These are phyloP conservation scores for Hirudinaria manillensis DNA, from an alignment of 2,888 invertebrate genomes.

Conservation along the genomic window DNA sequence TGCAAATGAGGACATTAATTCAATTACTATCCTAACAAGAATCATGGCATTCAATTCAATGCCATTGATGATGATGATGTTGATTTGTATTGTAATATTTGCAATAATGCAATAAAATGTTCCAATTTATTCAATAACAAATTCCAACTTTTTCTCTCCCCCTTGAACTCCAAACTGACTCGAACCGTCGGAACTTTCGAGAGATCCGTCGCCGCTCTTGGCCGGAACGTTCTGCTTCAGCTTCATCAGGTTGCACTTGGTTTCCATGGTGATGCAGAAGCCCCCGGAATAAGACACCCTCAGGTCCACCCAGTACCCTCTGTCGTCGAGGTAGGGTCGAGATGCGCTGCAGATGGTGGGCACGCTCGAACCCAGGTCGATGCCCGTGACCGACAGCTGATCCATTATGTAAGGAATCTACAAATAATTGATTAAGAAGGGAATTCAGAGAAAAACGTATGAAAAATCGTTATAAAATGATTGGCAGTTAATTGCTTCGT, in stretches of 20 bases:
- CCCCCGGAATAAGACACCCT: conserved; percentile 70
- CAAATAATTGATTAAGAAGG: not conserved
- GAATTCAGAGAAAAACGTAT: not conserved
- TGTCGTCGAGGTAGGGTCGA: conserved; percentile 67
- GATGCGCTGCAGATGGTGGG: conserved; percentile 51
- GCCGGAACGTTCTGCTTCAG: conserved; percentile 49
- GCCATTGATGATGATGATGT: too few species aligned
- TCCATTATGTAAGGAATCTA: conserved; percentile 78
- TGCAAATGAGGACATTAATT: too few species aligned
- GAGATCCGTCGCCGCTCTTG: not conserved
- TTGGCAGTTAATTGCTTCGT: not conserved
- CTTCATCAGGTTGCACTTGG: conserved; percentile 77
- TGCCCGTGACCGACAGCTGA: conserved; percentile 69
- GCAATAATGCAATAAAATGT: too few species aligned
- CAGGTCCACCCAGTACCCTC: conserved; percentile 82
- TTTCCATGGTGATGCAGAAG: conserved; percentile 75
- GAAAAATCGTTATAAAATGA: not conserved
- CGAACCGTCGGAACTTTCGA: not conserved
- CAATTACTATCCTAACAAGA: too few species aligned
- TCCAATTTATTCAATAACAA: too few species aligned
- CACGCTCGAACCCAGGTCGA: conserved; percentile 63
- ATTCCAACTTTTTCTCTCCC: not conserved
- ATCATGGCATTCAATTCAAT: too few species aligned
- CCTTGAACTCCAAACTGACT: not conserved
- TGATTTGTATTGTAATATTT: too few species aligned